Conservation (phyloP, 2,113 vertebrate genomes). For the Caretta caretta region DNA sequence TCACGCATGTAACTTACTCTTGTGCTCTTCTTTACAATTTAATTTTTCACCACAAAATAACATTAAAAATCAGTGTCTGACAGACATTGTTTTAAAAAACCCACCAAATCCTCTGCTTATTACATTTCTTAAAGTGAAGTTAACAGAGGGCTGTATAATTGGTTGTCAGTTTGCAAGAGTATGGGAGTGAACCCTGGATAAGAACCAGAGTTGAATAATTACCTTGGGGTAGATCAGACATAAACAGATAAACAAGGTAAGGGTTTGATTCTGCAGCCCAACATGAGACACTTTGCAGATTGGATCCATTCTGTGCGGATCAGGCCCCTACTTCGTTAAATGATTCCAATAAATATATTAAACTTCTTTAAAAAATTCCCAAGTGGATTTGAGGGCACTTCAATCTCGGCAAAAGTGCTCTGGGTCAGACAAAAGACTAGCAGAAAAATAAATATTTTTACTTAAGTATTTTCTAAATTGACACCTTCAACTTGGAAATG, state of each 20-base stretch:
- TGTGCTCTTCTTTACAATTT: background rate
- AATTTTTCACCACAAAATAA: background rate
- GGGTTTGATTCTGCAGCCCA: background rate
- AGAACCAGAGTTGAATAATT: background rate
- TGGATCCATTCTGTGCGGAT: background rate
- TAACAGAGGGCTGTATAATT: background rate
- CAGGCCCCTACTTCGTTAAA: background rate
- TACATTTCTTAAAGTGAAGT: background rate
- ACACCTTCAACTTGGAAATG: background rate
- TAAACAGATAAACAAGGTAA: background rate
- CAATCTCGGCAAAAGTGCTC: background rate
- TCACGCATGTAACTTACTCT: background rate
- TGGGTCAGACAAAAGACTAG: background rate
- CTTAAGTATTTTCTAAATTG: background rate
- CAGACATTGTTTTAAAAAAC: background rate
- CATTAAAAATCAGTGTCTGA: background rate
- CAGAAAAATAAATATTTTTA: rapidly evolving
- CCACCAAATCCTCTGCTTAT: background rate
- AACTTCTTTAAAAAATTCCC: background rate
- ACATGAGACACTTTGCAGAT: background rate
- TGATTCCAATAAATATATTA: background rate
- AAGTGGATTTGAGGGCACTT: background rate
- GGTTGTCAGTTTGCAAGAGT: background rate
- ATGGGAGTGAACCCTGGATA: background rate
- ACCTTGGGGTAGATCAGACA: background rate